Conservation (phyloP, 2,888 invertebrate species). For the Ethmia dodecea region DNA sequence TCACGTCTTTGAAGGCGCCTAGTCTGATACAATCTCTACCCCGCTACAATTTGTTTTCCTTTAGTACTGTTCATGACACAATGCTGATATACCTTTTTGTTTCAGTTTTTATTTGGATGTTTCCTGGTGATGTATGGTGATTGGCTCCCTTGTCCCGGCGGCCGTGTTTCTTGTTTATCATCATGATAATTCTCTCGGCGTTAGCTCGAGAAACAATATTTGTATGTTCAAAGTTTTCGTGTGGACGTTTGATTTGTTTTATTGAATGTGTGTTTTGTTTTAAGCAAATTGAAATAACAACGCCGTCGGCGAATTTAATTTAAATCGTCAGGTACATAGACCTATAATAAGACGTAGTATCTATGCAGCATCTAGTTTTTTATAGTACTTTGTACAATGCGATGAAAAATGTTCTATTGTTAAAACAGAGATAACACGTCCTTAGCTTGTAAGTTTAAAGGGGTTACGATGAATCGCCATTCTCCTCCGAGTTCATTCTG, state of each 20-base stretch:
- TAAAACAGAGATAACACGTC: conserved; percentile 53
- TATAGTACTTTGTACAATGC: conserved; percentile 39
- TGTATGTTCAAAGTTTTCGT: conserved; percentile 49
- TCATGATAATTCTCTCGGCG: conserved; percentile 65
- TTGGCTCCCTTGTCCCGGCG: conserved; percentile 69
- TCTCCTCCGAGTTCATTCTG: conserved; percentile 31
- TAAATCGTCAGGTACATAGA: conserved; percentile 46
- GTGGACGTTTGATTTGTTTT: conserved; percentile 53
- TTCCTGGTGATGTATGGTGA: conserved; percentile 74
- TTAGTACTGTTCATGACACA: conserved; percentile 61
- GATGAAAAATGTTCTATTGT: conserved; percentile 60
- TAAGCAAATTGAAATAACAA: conserved; percentile 58
- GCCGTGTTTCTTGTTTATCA: conserved; percentile 71
- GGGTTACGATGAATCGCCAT: conserved; percentile 55
- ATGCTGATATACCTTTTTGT: conserved; percentile 62
- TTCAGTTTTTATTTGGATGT: conserved; percentile 66
- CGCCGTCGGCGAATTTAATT: conserved; percentile 57
- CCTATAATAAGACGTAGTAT: conserved; percentile 37
- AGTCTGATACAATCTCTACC: conserved; percentile 69
- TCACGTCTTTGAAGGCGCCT: conserved; percentile 74
- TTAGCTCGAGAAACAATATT: conserved; percentile 61
- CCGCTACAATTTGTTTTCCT: conserved; percentile 75
- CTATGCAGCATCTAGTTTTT: conserved; percentile 50
- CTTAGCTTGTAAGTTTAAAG: conserved; percentile 53
- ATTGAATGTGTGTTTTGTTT: conserved; percentile 60